These are phyloP conservation scores for Papilio demoleus DNA, from an alignment of 2,888 invertebrate species.

Conservation along the genomic window DNA sequence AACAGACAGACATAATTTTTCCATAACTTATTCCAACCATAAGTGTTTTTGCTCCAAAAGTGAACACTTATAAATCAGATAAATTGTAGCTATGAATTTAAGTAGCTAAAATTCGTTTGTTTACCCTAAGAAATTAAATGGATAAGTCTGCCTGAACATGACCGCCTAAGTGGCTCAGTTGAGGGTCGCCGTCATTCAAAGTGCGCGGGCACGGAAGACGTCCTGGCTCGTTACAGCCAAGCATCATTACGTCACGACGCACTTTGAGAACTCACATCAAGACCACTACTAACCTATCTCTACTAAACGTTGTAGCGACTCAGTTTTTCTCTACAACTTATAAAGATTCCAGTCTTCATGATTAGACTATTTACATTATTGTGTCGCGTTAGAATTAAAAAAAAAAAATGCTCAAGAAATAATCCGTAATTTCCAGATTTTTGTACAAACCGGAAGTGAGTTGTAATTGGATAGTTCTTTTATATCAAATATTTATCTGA, in stretches of 20 bases:
- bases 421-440: too few relatives aligned
- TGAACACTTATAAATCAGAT: neutral
- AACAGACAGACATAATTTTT: neutral
- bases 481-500: too few relatives aligned
- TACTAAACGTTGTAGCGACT: conserved; percentile 8
- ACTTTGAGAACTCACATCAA: conserved; percentile 29
- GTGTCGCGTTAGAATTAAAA: too few relatives aligned
- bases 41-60: neutral
- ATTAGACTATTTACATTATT: too few relatives aligned
- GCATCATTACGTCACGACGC: conserved; percentile 34
- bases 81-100: too few relatives aligned
- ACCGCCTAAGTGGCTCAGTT: conserved; percentile 31
- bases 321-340: neutral
- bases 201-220: conserved; percentile 20
- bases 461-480: too few relatives aligned
- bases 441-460: too few relatives aligned
- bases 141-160: conserved; percentile 12
- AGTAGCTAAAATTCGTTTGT: conserved; percentile 13
- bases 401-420: too few relatives aligned
- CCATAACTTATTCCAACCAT: neutral
- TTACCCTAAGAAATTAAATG: conserved; percentile 19
- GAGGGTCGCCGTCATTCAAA: conserved; percentile 24
- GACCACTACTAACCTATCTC: conserved; percentile 37
- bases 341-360: too few relatives aligned
- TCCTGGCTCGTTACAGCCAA: conserved; percentile 24